phyloP scores from a whole-genome alignment of 2,888 invertebrate genomes.

The Rhopalosiphum nymphaeae region DNA sequence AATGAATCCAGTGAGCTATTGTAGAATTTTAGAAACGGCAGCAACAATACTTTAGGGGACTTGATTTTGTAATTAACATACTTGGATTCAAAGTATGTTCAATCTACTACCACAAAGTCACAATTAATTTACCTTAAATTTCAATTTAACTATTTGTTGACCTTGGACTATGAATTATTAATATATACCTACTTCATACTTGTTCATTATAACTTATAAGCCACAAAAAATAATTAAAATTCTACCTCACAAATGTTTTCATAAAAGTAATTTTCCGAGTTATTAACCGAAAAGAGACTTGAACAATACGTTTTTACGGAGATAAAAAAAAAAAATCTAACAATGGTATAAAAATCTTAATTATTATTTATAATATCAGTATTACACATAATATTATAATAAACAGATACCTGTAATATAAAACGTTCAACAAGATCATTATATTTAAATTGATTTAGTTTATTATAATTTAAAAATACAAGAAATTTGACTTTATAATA shows the following conservation, averaged over 20 bases:
- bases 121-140: background rate
- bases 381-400: background rate
- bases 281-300: background rate
- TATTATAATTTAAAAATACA: no score
- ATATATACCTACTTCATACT: background rate
- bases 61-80: constrained; percentile 23
- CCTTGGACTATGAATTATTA: background rate
- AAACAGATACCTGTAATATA: background rate
- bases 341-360: background rate
- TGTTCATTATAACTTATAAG: background rate
- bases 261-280: background rate
- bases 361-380: background rate
- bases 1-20: background rate
- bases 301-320: background rate
- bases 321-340: background rate
- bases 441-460: background rate
- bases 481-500: no score
- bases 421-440: background rate
- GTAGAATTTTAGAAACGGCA: background rate
- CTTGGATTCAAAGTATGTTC: background rate
- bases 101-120: background rate
- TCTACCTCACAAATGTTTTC: background rate
- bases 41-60: background rate
- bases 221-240: background rate
- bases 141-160: background rate